Percentiles rank a stretch among this genome's conserved stretches.
These are phyloP conservation scores for Ailurus styani DNA, from an alignment of 2,113 vertebrate genomes.

Conservation along the genomic window DNA sequence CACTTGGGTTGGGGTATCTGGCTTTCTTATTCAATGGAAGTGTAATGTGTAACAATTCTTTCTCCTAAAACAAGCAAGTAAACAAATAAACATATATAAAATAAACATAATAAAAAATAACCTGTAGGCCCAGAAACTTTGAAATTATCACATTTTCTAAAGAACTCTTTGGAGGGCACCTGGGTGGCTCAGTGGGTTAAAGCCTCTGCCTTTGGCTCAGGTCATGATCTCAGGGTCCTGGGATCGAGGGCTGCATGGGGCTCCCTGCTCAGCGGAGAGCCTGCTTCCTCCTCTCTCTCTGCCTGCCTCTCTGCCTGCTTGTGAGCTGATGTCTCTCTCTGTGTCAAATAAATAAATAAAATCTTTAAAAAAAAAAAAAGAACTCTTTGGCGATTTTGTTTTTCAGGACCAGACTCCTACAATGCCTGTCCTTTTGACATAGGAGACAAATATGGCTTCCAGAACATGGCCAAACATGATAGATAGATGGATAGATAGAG, in stretches of 20 bases:
- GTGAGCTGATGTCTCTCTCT: too few relatives aligned
- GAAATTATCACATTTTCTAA: neutral
- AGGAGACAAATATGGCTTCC: neutral
- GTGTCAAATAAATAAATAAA: too few relatives aligned
- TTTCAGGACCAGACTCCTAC: neutral
- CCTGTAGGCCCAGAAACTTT: neutral
- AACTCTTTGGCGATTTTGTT: neutral
- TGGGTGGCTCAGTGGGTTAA: too few relatives aligned
- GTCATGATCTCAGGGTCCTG: too few relatives aligned
- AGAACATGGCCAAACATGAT: neutral
- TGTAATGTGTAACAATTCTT: neutral
- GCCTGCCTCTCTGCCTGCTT: too few relatives aligned
- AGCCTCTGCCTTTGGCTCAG: too few relatives aligned
- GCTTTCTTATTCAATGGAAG: neutral
- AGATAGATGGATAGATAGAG: neutral
- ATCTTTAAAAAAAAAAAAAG: too few relatives aligned
- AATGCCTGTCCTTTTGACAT: neutral
- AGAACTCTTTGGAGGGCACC: neutral
- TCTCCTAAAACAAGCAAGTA: neutral
- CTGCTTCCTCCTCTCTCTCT: too few relatives aligned
- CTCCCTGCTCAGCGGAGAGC: too few relatives aligned
- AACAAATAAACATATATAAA: neutral
- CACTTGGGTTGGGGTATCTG: neutral
- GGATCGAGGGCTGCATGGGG: too few relatives aligned
- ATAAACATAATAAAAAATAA: neutral